Evolutionary conservation across 2,888 invertebrate species (phyloP), one percentile per base, ranked within the genome.

Genomic region (Stegana nigrithorax): DNA sequence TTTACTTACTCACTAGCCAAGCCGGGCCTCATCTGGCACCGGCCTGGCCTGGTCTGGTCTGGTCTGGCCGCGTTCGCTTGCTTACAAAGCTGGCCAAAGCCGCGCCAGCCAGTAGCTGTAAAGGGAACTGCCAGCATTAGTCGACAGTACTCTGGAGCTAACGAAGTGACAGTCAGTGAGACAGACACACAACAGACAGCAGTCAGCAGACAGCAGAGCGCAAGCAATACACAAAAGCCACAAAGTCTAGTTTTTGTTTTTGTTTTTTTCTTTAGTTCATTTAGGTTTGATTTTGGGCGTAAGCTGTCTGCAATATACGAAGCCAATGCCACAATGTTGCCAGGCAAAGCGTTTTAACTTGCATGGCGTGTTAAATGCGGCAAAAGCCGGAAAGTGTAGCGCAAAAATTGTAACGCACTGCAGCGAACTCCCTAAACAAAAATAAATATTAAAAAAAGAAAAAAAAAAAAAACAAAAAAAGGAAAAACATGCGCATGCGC

Each of bases 371-470:
- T 17, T 29, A 50, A 53, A 36, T 36, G 39, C n/a, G n/a, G 8
- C 56, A 65, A 58, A 44, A 62, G 63, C 64, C 67, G 67, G 62
- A 67, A 64, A 67, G 57, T 62, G 59, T 56, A 56, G 50, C 62
- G 64, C 45, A 60, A 60, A 47, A 47, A 23, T n/a, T n/a, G n/a
- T n/a, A n/a, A n/a, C n/a, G n/a, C n/a, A n/a, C n/a, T n/a, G n/a
- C n/a, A n/a, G n/a, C n/a, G n/a, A n/a, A n/a, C n/a, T n/a, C n/a
- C n/a, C n/a, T n/a, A n/a, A n/a, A n/a, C n/a, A n/a, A n/a, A n/a
- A n/a, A n/a, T n/a, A n/a, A 51, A 29, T 51, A 19, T 14, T 17
- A 23, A 14, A 19, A 12, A n/a, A n/a, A n/a, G n/a, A n/a, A n/a
- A n/a, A n/a, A n/a, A n/a, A n/a, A 45, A 45, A 14, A 14, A 23